Conservation (phyloP, 1,140 invertebrate genomes). For the Vollenhovia emeryi region DNA sequence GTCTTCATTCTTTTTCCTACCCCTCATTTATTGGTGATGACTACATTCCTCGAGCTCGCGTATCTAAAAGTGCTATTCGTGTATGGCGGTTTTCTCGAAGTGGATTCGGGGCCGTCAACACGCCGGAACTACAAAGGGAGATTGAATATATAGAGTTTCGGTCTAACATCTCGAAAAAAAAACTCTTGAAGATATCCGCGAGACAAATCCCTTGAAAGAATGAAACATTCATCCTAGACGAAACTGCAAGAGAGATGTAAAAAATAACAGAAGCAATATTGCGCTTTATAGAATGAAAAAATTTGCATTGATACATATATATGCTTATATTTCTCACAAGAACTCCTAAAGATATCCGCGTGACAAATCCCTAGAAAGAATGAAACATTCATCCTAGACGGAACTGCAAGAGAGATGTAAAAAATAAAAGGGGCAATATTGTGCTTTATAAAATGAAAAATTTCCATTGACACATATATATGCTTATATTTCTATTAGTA, state of each 20-base stretch:
- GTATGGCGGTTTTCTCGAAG: constrained; percentile 22
- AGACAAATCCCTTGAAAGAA: background rate
- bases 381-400: background rate
- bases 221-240: background rate
- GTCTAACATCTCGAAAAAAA: constrained; percentile 5
- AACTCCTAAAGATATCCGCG: background rate
- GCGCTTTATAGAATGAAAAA: background rate
- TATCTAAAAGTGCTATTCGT: constrained; percentile 27
- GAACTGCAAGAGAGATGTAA: background rate
- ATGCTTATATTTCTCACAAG: too few species aligned
- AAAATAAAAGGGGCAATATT: background rate
- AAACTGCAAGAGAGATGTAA: background rate
- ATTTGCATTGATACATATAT: background rate
- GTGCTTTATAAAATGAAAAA: background rate
- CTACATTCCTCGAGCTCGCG: constrained; percentile 1
- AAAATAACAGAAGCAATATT: background rate
- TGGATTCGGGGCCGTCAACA: background rate
- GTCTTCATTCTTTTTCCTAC: background rate
- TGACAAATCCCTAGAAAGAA: background rate
- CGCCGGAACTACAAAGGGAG: background rate
- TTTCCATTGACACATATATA: background rate
- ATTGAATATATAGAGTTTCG: constrained; percentile 11
- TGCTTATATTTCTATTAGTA: background rate
- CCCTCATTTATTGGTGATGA: constrained; percentile 25
- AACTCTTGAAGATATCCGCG: background rate